Evolutionary conservation across 2,113 vertebrate genomes (phyloP), one percentile per base, ranked within the genome.

Genomic region (Callipepla californica): DNA sequence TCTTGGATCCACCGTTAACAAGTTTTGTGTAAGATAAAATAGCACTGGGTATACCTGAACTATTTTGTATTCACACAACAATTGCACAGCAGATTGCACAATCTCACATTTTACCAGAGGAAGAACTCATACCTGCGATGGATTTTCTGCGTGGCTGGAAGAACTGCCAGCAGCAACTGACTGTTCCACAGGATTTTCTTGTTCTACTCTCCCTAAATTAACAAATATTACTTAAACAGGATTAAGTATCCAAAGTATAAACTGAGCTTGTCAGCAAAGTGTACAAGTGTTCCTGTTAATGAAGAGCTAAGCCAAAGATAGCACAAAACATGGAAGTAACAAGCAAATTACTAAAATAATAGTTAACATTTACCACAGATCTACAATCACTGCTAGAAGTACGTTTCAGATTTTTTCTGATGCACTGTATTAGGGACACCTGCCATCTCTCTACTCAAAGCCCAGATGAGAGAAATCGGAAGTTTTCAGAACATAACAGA

Each of bases 201-300:
- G 96, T 74, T 96, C 97, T 95, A 93, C 85, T 90, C 85, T 91
- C 92, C 84, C 98, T 98, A 91, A 63, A 80, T 96, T 85, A 95
- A 95, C 16, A 94, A 48, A 57, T 80, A 58, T 68, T 92, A 51
- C 51, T 62, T 70, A 78, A 93, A 12, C 23, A 68, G 38, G 77
- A 73, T 85, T 13, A 95, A 47, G 70, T 67, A 80, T 45, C 75
- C 59, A 93, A 70, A 92, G 18, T 23, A 89, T 30, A 77, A 92
- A 73, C 21, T 70, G 59, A 87, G 45, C 16, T 87, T 82, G 22
- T 44, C 53, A 94, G 87, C 75, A 92, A 81, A 61, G 26, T 4
- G 87, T 82, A 84, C 40, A 32, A 79, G 77, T n/a, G 79, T 68
- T 84, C 53, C 10, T 61, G 36, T 79, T 30, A 89, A 70, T 19